A percentile compares a stretch with the other conserved stretches of the same genome.
Evolutionary conservation across 2,797 vertebrate genomes (phyloP).

Genomic region (Onychomys leucogaster): DNA sequence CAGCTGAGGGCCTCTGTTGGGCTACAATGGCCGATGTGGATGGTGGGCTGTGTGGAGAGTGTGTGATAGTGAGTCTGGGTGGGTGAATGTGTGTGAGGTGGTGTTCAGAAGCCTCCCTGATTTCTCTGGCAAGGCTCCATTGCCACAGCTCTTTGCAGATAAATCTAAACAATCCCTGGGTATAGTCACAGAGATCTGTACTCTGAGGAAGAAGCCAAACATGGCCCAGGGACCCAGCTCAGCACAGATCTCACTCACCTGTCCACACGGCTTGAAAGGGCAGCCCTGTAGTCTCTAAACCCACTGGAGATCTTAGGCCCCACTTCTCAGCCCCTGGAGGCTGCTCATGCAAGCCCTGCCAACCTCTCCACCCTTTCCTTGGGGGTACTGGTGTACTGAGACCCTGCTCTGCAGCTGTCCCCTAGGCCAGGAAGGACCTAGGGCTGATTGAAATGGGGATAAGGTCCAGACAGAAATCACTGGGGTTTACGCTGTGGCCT

Average conservation of each 20-base stretch:
- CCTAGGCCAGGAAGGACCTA: neutral
- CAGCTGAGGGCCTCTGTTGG: neutral
- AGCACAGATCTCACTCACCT: neutral
- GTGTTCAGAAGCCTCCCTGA: neutral
- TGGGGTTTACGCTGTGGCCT: neutral
- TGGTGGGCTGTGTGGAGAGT: neutral
- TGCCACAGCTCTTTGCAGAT: neutral
- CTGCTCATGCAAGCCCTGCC: neutral
- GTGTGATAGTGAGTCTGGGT: neutral
- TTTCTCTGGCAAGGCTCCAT: too few relatives aligned
- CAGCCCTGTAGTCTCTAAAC: neutral
- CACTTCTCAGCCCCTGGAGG: accelerated
- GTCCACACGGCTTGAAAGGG: neutral
- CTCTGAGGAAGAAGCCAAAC: neutral
- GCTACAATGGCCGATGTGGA: neutral
- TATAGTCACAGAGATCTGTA: neutral
- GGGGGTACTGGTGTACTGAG: neutral
- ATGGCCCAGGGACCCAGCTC: neutral
- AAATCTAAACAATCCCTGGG: neutral
- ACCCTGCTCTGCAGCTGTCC: neutral
- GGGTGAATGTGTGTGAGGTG: neutral
- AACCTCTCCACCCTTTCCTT: neutral
- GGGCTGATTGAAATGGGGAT: neutral
- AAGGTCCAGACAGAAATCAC: neutral
- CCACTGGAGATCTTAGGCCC: neutral